These are phyloP conservation scores for Microctonus aethiopoides DNA, from an alignment of 2,888 invertebrate species.

Conservation along the genomic window DNA sequence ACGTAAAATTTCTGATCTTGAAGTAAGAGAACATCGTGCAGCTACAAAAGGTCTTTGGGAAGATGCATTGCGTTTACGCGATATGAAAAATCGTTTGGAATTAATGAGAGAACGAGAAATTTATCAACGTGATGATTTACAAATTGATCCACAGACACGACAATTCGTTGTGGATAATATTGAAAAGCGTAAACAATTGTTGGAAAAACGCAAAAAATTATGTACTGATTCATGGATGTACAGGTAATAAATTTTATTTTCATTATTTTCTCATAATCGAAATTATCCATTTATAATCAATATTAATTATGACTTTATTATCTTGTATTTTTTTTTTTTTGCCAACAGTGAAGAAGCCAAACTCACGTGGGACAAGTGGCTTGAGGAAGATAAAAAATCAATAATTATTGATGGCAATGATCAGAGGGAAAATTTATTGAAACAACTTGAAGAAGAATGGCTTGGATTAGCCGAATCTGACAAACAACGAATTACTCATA, in stretches of 20 bases:
- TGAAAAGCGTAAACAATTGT: constrained; percentile 46
- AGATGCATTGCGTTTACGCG: constrained; percentile 59
- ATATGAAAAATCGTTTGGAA: constrained; percentile 60
- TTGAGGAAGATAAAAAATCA: constrained; percentile 53
- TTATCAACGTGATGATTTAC: constrained; percentile 51
- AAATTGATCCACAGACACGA: constrained; percentile 50
- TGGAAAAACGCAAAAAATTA: constrained; percentile 47
- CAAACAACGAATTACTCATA: constrained; percentile 52
- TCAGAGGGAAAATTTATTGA: constrained; percentile 51
- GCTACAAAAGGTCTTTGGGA: constrained; percentile 56
- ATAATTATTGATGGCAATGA: constrained; percentile 44
- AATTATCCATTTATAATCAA: neutral
- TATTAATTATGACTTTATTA: neutral
- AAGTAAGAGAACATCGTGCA: constrained; percentile 53
- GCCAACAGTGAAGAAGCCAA: constrained; percentile 59
- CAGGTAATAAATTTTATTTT: constrained; percentile 47
- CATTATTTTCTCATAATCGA: neutral
- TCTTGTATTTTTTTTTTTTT: neutral
- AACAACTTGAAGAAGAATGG: constrained; percentile 59
- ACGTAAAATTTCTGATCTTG: constrained; percentile 53
- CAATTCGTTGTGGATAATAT: constrained; percentile 49
- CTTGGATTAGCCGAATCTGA: constrained; percentile 53
- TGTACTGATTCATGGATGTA: constrained; percentile 54
- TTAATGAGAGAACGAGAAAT: constrained; percentile 55
- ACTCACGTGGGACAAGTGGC: constrained; percentile 58